Percentiles rank a stretch among this genome's conserved stretches.
Evolutionary conservation across 2,797 vertebrate species (phyloP).

Genomic region (Xerus rutilus): DNA sequence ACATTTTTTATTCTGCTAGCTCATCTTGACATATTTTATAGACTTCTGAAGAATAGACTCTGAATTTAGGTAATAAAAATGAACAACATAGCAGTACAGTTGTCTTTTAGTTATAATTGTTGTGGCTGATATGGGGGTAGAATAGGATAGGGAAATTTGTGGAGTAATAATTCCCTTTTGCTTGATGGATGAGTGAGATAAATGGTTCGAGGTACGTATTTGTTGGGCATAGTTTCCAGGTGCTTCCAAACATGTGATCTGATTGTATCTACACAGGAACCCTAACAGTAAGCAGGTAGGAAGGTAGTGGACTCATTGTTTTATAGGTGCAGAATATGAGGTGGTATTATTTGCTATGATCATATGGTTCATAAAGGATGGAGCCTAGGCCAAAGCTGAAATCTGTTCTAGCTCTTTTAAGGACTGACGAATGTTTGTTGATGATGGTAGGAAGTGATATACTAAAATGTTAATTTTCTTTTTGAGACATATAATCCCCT

Average conservation of each 20-base stretch:
- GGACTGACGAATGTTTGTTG: not conserved
- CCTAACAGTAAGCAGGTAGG: not conserved
- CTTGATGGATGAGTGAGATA: not conserved
- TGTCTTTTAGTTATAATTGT: conserved; percentile 36
- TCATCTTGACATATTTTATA: conserved; percentile 54
- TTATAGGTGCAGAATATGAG: not conserved
- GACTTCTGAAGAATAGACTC: conserved; percentile 38
- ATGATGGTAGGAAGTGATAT: conserved; percentile 50
- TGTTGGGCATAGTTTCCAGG: conserved; percentile 42
- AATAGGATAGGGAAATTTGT: conserved; percentile 28
- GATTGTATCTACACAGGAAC: conserved; percentile 16
- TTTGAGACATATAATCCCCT: conserved; percentile 15
- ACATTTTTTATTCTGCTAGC: conserved; percentile 50
- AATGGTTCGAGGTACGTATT: conserved; percentile 17
- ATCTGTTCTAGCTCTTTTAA: not conserved
- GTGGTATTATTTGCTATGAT: conserved; percentile 21
- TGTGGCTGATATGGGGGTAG: not conserved
- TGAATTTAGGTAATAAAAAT: conserved; percentile 66
- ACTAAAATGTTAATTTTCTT: conserved; percentile 14
- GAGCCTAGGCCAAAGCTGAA: not conserved
- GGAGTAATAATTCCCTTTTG: conserved; percentile 61
- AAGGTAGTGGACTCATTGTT: not conserved
- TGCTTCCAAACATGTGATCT: conserved; percentile 16
- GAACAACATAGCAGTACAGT: not conserved
- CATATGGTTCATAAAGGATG: not conserved